Base-by-base conservation (phyloP, 2,797 vertebrate genomes). In the Dendrocincla tyrannina region DNA sequence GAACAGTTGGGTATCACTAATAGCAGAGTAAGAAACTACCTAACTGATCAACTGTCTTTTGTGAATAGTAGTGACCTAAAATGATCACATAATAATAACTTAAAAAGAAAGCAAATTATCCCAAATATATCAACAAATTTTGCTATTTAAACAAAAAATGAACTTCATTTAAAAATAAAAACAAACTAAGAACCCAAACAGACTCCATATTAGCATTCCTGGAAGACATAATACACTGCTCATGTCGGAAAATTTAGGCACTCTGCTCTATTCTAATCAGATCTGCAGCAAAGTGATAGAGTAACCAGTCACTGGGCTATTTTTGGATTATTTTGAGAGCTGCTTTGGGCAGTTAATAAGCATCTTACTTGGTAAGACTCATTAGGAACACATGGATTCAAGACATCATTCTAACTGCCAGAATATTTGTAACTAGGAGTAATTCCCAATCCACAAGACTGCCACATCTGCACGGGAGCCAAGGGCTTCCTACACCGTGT, bases 281-380 rank as follows among this genome's bases (percentile, higher is more conserved):
- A 84, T 94, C 86, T 94, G 82, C 44, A 95, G 91, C 86, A 91
- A 89, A 96, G 93, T 32, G 46, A 94, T 35, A 97, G 94, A 93
- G 85, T 80, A 95, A 69, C 81, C 75, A 89, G 87, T 86, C 94
- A 90, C 86, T 60, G 35, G n/a, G 92, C 94, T 96, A 94, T 93
- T 97, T 96, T 88, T 33, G 69, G 89, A 95, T 77, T 83, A 92
- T 83, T 88, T 96, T 86, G 59, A 1, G 30, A 80, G 78, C 79
- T 92, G 56, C 70, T 96, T 91, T 85, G 85, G 78, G 67, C 76
- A 94, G 69, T 89, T 93, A 83, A 88, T 91, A 97, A 96, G 85
- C 86, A 96, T 92, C 86, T 96, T 95, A 94, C 70, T 91, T 64
- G 75, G 86, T 79, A 88, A 94, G 83, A 69, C 35, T 90, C 62